phyloP scores from a whole-genome alignment of 2,888 invertebrate genomes.

The Cephalotes varians region DNA sequence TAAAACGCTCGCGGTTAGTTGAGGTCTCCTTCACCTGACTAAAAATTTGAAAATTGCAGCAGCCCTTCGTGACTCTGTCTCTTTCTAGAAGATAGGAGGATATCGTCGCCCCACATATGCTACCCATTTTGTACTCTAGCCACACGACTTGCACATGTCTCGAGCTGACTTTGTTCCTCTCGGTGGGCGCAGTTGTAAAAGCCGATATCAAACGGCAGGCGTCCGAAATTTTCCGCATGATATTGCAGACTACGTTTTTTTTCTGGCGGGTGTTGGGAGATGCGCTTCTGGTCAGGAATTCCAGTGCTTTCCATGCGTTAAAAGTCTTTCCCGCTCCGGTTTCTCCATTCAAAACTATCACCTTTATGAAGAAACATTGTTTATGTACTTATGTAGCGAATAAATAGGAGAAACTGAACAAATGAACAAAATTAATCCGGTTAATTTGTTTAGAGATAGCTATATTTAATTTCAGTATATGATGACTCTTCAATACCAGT shows the following conservation, averaged over 20 bases:
- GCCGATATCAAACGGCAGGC: slow-evolving; percentile 80
- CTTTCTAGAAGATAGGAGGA: slow-evolving; percentile 85
- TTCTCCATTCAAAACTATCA: slow-evolving; percentile 85
- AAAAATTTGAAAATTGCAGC: slow-evolving; percentile 85
- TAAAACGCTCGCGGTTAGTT: neutral
- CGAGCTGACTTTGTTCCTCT: slow-evolving; percentile 84
- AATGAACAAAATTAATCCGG: neutral
- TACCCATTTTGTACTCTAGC: slow-evolving; percentile 80
- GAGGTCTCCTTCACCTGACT: slow-evolving; percentile 79
- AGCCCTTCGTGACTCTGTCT: slow-evolving; percentile 82
- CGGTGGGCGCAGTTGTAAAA: slow-evolving; percentile 84
- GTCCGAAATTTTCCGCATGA: slow-evolving; percentile 79
- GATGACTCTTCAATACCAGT: neutral
- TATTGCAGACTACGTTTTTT: slow-evolving; percentile 64
- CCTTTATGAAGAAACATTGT: slow-evolving; percentile 60
- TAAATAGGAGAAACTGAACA: neutral
- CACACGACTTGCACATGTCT: slow-evolving; percentile 85
- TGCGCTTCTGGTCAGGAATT: slow-evolving; percentile 77
- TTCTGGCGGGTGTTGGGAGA: slow-evolving; percentile 39
- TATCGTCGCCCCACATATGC: slow-evolving; percentile 82
- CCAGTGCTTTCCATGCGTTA: slow-evolving; percentile 83
- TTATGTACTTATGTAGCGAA: neutral
- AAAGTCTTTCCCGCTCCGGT: slow-evolving; percentile 86
- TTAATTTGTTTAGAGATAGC: neutral
- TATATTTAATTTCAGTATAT: neutral